phyloP scores from a whole-genome alignment of 2,797 vertebrate species.

The Odontamblyopus lacepedii region DNA sequence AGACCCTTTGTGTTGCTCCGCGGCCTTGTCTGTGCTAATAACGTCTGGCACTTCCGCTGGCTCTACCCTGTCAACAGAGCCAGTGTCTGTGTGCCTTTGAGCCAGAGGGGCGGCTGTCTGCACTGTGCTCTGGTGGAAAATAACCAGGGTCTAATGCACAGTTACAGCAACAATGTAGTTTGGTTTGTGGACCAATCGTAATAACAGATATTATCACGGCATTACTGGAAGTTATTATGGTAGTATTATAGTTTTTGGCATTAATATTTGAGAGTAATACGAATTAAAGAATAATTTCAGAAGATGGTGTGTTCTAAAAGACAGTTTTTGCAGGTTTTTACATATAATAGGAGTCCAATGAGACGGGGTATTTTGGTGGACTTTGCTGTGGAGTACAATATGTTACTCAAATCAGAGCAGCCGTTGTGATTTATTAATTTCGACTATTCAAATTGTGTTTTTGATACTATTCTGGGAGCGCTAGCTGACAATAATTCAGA shows the following conservation, averaged over 20 bases:
- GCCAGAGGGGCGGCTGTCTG: constrained; percentile 47
- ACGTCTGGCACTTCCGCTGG: constrained; percentile 71
- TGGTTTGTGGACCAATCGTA: not conserved
- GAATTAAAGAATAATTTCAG: too few relatives aligned
- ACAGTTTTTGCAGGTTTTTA: too few relatives aligned
- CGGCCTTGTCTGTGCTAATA: constrained; percentile 69
- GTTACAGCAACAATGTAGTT: constrained; percentile 10
- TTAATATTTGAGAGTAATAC: too few relatives aligned
- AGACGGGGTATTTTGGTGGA: not conserved
- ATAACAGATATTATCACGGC: not conserved
- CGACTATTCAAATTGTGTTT: not conserved
- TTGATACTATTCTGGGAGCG: not conserved
- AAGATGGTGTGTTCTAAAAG: too few relatives aligned
- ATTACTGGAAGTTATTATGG: not conserved
- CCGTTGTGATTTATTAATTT: not conserved
- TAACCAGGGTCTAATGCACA: constrained; percentile 47
- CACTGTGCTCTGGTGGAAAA: constrained; percentile 60
- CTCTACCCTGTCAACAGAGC: constrained; percentile 60
- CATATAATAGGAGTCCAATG: too few relatives aligned
- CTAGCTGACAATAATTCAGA: not conserved
- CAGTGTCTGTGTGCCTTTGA: constrained; percentile 48
- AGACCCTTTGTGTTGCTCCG: constrained; percentile 67
- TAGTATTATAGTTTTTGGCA: too few relatives aligned
- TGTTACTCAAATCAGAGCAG: too few relatives aligned
- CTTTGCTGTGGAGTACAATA: not conserved